phyloP scores from a whole-genome alignment of 2,888 invertebrate genomes.

The Slavum lentiscoides region DNA sequence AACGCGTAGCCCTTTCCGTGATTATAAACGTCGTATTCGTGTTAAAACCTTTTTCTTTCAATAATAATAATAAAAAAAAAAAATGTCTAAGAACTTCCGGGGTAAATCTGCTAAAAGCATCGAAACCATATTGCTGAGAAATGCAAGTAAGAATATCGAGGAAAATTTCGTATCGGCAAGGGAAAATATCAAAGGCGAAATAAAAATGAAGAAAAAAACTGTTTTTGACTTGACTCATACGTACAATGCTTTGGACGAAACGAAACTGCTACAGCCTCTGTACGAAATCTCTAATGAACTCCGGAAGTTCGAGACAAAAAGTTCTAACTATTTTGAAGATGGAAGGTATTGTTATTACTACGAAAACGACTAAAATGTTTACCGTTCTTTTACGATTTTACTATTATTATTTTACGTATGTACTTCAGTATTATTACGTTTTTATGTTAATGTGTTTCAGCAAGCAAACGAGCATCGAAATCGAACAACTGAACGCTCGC shows the following conservation, averaged over 20 bases:
- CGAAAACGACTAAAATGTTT: not conserved
- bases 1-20: slow-evolving; percentile 14
- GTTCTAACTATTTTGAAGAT: slow-evolving; percentile 66
- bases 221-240: slow-evolving; percentile 56
- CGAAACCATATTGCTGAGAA: slow-evolving; percentile 58
- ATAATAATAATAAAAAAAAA: not conserved
- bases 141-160: slow-evolving; percentile 12
- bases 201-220: slow-evolving; percentile 60
- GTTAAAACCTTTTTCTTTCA: not conserved
- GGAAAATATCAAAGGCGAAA: slow-evolving; percentile 56
- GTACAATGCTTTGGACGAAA: slow-evolving; percentile 61
- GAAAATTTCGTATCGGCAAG: slow-evolving; percentile 26
- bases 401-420: not conserved
- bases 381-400: not conserved
- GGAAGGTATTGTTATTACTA: slow-evolving; percentile 64
- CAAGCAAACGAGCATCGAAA: slow-evolving; percentile 97
- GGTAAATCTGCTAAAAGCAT: slow-evolving; percentile 79
- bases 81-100: slow-evolving; percentile 60
- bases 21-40: slow-evolving; percentile 10
- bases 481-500: slow-evolving; percentile 92
- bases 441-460: slow-evolving; percentile 63
- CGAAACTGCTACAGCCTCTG: slow-evolving; percentile 66
- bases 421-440: not conserved
- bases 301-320: slow-evolving; percentile 68
- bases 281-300: slow-evolving; percentile 68